These are phyloP conservation scores for Haliclona indistincta DNA, from an alignment of 37 sponge, comb jelly and placozoan genomes.

Conservation along the genomic window DNA sequence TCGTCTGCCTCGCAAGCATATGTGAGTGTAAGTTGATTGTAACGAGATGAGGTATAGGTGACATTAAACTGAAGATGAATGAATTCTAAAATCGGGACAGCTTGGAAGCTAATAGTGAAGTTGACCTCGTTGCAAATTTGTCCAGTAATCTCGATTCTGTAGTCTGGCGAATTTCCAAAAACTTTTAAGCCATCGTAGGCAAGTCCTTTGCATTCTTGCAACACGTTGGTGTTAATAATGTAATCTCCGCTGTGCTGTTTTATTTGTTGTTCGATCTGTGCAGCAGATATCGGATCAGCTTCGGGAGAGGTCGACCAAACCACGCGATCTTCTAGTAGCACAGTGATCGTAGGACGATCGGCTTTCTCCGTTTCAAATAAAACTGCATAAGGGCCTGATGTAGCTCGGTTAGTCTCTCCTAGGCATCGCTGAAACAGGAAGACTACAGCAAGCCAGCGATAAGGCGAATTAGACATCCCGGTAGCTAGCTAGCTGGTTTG, in stretches of 20 bases:
- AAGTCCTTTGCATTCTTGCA: constrained; percentile 11
- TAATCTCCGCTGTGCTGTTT: constrained; percentile 45
- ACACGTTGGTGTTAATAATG: neutral
- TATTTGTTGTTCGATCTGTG: constrained; percentile 7
- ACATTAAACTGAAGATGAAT: constrained; percentile 30
- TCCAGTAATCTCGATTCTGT: constrained; percentile 24
- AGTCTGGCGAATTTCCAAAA: neutral
- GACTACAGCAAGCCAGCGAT: too few species aligned
- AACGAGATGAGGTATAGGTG: neutral
- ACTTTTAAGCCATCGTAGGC: neutral
- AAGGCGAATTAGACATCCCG: too few species aligned
- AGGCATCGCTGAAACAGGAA: too few species aligned
- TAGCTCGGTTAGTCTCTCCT: neutral
- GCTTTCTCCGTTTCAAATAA: neutral
- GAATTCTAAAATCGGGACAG: constrained; percentile 7
- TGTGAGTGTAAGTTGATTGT: constrained; percentile 46
- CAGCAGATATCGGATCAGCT: constrained; percentile 16
- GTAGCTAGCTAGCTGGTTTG: too few species aligned
- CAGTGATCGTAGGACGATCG: neutral
- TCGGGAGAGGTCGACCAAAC: constrained; percentile 38
- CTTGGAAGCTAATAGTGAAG: constrained; percentile 43
- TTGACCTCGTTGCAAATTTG: constrained; percentile 23
- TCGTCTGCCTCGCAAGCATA: constrained; percentile 73
- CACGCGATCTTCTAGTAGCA: neutral
- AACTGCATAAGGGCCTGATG: neutral